Conservation (phyloP, 37 sponge, comb jelly and placozoan genomes). For the Aplysina aerophoba region DNA sequence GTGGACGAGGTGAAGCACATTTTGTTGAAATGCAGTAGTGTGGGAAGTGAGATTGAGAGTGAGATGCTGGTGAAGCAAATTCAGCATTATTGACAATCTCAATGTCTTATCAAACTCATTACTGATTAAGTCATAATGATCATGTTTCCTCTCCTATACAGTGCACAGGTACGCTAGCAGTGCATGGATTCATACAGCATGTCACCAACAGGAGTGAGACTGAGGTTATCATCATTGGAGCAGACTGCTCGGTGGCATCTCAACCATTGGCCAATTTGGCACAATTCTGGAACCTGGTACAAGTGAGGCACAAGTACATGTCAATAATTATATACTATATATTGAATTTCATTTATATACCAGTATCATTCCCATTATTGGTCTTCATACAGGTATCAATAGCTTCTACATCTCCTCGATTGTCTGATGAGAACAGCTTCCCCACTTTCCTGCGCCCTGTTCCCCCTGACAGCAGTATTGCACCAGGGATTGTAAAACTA, state of each 20-base stretch:
- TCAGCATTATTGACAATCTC: too few relatives aligned
- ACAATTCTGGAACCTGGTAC: conserved; percentile 24
- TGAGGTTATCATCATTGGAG: conserved; percentile 24
- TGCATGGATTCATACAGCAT: conserved; percentile 5
- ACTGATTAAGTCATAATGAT: too few relatives aligned
- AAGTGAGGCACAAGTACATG: too few relatives aligned
- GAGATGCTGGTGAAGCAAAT: too few relatives aligned
- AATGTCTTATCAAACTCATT: too few relatives aligned
- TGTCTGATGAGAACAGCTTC: conserved; percentile 11
- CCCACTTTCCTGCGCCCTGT: conserved; percentile 33
- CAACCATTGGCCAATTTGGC: conserved; percentile 36
- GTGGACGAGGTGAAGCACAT: too few relatives aligned
- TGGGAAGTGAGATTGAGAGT: too few relatives aligned
- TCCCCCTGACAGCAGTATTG: background rate
- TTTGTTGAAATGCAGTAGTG: too few relatives aligned
- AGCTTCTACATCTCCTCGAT: conserved; percentile 50
- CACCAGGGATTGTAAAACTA: background rate
- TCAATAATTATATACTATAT: too few relatives aligned
- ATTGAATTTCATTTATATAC: too few relatives aligned
- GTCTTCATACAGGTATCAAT: conserved; percentile 30
- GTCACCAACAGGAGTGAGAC: background rate
- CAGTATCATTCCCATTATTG: background rate
- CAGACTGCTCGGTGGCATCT: conserved; percentile 39
- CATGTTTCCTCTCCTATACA: too few relatives aligned
- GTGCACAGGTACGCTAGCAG: conserved; percentile 4